phyloP scores from a whole-genome alignment of 2,888 invertebrate species.

The Agrochola lota region DNA sequence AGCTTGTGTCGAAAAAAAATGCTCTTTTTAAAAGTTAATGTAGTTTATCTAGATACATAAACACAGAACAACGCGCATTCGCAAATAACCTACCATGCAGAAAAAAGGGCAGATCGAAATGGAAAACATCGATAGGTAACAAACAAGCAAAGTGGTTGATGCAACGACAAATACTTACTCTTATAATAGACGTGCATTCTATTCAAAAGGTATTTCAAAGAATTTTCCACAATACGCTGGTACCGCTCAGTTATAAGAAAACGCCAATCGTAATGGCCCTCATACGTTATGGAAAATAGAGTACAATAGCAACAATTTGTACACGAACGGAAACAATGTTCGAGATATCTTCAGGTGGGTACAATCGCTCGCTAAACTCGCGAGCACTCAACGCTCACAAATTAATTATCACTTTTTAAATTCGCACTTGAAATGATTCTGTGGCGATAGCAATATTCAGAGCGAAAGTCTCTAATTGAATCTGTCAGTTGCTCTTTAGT shows the following conservation, averaged over 20 bases:
- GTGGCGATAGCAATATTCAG: conserved; percentile 35
- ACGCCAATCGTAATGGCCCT: conserved; percentile 64
- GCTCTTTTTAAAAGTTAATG: conserved; percentile 8
- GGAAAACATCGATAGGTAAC: conserved; percentile 22
- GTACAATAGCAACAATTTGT: conserved; percentile 76
- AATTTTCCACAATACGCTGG: conserved; percentile 60
- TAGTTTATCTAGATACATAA: not conserved
- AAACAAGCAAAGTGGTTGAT: conserved; percentile 51
- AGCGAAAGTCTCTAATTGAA: conserved; percentile 46
- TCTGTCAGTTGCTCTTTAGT: conserved; percentile 42
- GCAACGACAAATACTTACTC: conserved; percentile 60
- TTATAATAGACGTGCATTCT: conserved; percentile 61
- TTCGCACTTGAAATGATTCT: conserved; percentile 40
- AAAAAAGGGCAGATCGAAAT: conserved; percentile 18
- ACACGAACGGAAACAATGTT: conserved; percentile 73
- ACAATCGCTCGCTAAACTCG: conserved; percentile 57
- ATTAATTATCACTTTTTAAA: conserved; percentile 52
- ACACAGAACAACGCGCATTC: not conserved
- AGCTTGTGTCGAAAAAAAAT: not conserved
- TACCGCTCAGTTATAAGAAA: conserved; percentile 66
- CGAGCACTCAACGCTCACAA: conserved; percentile 23
- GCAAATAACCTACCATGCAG: not conserved
- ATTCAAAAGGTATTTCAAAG: conserved; percentile 67
- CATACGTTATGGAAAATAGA: conserved; percentile 70
- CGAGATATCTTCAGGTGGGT: conserved; percentile 74